A percentile compares a stretch with the other conserved stretches of the same genome.
Evolutionary conservation across 2,113 vertebrate genomes (phyloP).

Genomic region (Natator depressus): DNA sequence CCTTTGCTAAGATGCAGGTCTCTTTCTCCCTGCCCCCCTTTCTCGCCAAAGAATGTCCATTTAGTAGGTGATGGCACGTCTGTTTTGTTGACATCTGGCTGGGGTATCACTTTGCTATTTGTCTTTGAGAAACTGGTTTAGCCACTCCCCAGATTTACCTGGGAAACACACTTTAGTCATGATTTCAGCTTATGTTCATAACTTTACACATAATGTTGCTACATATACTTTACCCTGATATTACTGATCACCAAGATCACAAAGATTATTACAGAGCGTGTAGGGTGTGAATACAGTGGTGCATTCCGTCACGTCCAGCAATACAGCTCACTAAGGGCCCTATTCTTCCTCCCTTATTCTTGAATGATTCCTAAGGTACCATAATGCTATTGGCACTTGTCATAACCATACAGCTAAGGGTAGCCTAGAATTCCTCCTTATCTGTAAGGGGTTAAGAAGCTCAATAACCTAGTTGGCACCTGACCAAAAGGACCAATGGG

Average conservation of each 20-base stretch:
- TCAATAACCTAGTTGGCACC: too few species aligned
- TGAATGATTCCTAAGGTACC: not conserved
- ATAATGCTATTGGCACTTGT: not conserved
- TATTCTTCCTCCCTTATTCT: not conserved
- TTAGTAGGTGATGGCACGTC: not conserved
- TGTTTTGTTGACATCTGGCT: not conserved
- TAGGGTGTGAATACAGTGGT: not conserved
- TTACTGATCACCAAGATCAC: not conserved
- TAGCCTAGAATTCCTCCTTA: too few species aligned
- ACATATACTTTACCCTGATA: not conserved
- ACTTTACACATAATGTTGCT: not conserved
- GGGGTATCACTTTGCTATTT: not conserved
- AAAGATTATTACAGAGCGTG: not conserved
- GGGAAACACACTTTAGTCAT: not conserved
- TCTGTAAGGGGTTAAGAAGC: too few species aligned
- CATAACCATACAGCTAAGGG: too few species aligned
- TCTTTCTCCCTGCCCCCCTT: not conserved
- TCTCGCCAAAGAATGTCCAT: not conserved
- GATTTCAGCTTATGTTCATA: not conserved
- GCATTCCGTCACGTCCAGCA: not conserved
- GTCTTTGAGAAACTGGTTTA: not conserved
- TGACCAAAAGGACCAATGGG: too few species aligned
- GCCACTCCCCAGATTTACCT: not conserved
- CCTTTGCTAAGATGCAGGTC: not conserved
- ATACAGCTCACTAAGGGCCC: not conserved